These are phyloP conservation scores for Pygoscelis adeliae DNA, from an alignment of 2,113 vertebrate genomes.

Conservation along the genomic window DNA sequence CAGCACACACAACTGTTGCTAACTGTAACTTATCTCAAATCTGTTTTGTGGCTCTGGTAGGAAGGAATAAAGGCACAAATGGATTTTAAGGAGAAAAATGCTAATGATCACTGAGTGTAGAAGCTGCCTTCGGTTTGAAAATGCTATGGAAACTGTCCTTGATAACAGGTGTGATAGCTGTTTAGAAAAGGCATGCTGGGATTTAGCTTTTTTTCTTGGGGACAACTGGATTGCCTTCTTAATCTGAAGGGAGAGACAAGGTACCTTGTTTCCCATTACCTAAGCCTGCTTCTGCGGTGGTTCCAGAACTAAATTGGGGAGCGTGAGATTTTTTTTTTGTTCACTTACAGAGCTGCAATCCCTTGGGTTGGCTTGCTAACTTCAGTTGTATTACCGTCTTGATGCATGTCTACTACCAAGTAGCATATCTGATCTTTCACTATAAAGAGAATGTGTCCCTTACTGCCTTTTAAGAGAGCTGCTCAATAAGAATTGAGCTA, in stretches of 20 bases:
- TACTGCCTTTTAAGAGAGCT: not conserved
- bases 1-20: not conserved
- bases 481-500: not conserved
- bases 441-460: not conserved
- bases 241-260: fast-evolving
- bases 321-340: not conserved
- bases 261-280: not conserved
- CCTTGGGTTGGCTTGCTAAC: not conserved
- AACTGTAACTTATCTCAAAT: not conserved
- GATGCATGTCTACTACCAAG: not conserved
- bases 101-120: not conserved
- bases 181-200: not conserved
- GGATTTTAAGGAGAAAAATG: not conserved
- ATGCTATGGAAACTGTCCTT: not conserved
- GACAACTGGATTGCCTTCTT: not conserved
- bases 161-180: fast-evolving
- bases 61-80: not conserved
- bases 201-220: too few relatives aligned
- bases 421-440: not conserved
- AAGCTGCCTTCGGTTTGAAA: not conserved
- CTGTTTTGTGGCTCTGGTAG: not conserved
- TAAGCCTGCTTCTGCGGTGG: not conserved
- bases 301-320: not conserved
- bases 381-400: not conserved
- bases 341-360: not conserved